Evolutionary conservation across 2,113 vertebrate species (phyloP), one percentile per base, ranked within the genome.

Genomic region (Bettongia penicillata): DNA sequence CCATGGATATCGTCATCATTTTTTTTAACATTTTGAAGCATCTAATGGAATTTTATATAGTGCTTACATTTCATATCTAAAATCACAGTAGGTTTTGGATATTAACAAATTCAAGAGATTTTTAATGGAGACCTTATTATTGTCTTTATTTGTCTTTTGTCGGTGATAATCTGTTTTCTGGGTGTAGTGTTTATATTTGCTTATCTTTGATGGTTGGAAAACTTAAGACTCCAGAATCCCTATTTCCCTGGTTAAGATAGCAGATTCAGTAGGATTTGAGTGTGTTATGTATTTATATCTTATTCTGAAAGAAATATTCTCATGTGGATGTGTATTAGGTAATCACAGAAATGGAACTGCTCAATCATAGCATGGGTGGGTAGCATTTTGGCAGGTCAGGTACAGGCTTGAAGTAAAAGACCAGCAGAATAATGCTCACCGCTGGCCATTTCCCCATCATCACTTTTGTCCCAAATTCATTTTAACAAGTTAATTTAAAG

Each of bases 241-340:
- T 93, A 37, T 91, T 95, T 94, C 48, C 90, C 51, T 93, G 0
- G 92, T 94, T 37, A 52, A 96, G 52, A 97, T 68, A 89, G 51
- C 91, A 96, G 61, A 11, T 93, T 94, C 51, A 96, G 91, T 26
- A 91, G 77, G 25, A 37, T 31, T 89, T 91, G 91, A 43, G 49
- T 53, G 43, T 47, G 50, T 49, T 94, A n/a, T 28, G 47, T 98
- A 98, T 97, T 98, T 98, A 97, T 37, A 93, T 48, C 90, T 96
- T 95, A 61, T 95, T 96, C 95, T 96, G 94, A 93, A 96, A 97
- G 28, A 61, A 28, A 84, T 94, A 52, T 92, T 97, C 31, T 68
- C 91, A 50, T 90, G 53, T 94, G 94, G 91, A 37, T 77, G 28
- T 95, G 37, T 95, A 47, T 96, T 94, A 96, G 92, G 90, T 97